phyloP scores from a whole-genome alignment of 2,797 vertebrate species.

The Tragopan temminckii region DNA sequence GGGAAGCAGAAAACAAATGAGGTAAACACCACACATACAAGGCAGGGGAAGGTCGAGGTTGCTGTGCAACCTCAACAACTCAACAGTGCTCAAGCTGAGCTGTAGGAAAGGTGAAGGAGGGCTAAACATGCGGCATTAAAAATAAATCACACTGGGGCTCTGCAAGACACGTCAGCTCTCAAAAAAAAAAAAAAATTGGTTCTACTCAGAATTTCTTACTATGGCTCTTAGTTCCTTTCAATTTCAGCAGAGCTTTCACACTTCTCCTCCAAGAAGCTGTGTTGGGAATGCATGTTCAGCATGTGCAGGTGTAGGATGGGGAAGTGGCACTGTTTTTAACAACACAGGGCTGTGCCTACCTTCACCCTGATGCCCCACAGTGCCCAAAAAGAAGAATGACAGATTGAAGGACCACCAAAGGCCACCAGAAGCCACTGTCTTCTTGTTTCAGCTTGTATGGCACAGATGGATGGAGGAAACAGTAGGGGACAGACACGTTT shows the following conservation, averaged over 20 bases:
- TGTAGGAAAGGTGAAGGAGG: neutral
- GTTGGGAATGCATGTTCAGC: neutral
- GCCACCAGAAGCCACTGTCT: neutral
- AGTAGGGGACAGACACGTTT: no score
- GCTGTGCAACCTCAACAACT: neutral
- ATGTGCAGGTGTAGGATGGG: neutral
- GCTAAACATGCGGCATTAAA: neutral
- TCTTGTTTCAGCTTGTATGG: neutral
- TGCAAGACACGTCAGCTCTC: neutral
- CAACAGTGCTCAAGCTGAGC: neutral
- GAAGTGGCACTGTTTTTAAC: neutral
- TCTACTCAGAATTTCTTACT: neutral
- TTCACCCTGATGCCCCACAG: neutral
- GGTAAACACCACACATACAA: rapidly evolving
- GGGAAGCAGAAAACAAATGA: neutral
- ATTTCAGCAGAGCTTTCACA: neutral
- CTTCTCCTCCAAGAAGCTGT: neutral
- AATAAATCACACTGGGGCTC: neutral
- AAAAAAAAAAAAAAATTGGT: neutral
- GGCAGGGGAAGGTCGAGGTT: neutral
- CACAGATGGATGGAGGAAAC: neutral
- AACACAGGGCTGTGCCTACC: neutral
- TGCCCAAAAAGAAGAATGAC: neutral
- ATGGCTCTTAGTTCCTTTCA: neutral
- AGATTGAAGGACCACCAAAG: neutral